phyloP scores from a whole-genome alignment of 2,888 invertebrate species.

The Parapristionchus giblindavisi region DNA sequence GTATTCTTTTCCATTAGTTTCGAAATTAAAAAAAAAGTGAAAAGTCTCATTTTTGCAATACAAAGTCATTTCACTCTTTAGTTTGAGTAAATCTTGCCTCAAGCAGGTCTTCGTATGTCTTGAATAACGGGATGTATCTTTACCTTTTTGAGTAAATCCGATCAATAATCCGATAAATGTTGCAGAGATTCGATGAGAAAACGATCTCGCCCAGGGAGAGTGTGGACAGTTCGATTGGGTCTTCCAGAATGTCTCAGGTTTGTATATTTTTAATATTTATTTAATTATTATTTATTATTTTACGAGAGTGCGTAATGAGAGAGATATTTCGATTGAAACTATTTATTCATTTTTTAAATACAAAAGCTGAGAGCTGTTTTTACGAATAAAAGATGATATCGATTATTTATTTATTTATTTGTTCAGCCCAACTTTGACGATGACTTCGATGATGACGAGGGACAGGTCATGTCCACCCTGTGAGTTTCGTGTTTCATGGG shows the following conservation, averaged over 20 bases:
- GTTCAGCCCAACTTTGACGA: constrained; percentile 31
- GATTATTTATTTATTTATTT: not conserved
- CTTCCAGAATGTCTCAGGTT: constrained; percentile 12
- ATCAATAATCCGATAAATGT: not conserved
- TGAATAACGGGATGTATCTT: too few relatives aligned
- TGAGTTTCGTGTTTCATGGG: not conserved
- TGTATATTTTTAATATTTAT: too few relatives aligned
- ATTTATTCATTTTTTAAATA: too few relatives aligned
- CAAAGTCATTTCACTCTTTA: not conserved
- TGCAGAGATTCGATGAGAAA: constrained; percentile 22
- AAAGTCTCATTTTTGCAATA: not conserved
- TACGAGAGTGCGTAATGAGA: not conserved
- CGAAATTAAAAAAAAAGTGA: too few relatives aligned
- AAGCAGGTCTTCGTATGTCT: too few relatives aligned
- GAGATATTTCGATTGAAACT: too few relatives aligned
- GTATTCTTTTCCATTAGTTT: too few relatives aligned
- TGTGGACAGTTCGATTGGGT: not conserved
- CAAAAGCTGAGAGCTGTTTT: too few relatives aligned
- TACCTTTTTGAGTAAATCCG: too few relatives aligned
- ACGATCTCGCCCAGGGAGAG: constrained; percentile 10
- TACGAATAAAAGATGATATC: too few relatives aligned
- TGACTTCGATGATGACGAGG: constrained; percentile 3
- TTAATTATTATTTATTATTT: too few relatives aligned
- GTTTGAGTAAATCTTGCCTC: not conserved
- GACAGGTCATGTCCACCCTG: not conserved